Base-by-base conservation (phyloP, 2,113 vertebrate genomes). In the Eulemur rufifrons region DNA sequence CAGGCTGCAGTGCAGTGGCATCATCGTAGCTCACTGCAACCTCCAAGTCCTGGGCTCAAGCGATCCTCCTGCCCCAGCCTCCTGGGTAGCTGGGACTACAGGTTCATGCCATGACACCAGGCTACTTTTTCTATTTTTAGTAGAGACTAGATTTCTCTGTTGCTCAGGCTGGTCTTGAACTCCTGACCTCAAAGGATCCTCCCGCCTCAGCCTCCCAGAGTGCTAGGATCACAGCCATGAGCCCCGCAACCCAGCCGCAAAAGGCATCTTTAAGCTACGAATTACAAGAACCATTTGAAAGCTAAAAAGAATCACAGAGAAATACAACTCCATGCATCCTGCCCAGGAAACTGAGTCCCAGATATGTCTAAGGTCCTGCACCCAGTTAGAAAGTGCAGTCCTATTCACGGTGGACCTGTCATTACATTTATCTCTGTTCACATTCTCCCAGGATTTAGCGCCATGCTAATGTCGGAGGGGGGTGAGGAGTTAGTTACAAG, bases 81-180 rank as follows among this genome's bases (percentile, higher is more conserved):
- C 59, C 25, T 11, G 10, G 29, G 59, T 63, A 27, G 59, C 10
- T 63, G 25, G 59, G 25, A 71, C 10, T 0, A 11, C 68, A 69
- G n/a, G 68, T 0, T 0, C 2, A 0, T 0, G 0, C n/a, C 68
- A 71, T 20, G 3, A 39, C 2, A 0, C 2, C 34, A 0, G 0
- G 1, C 18, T 37, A 21, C 21, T 69, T 69, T 39, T 12, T n/a
- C 32, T n/a, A 9, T 66, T 66, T 66, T 66, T 8, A 8, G 32
- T 18, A 21, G 20, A 69, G 68, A 69, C 0, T 4, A 0, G 20
- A 4, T 23, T 5, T 69, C n/a, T 2, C 68, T 3, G 2, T 39
- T 23, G 37, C 9, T 23, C 68, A 71, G 68, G 68, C n/a, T 13
- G 37, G 68, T 23, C 68, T 71, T 5, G n/a, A 71, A 3, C n/a